Conservation (phyloP, 2,113 vertebrate species). For the Lagopus muta region DNA sequence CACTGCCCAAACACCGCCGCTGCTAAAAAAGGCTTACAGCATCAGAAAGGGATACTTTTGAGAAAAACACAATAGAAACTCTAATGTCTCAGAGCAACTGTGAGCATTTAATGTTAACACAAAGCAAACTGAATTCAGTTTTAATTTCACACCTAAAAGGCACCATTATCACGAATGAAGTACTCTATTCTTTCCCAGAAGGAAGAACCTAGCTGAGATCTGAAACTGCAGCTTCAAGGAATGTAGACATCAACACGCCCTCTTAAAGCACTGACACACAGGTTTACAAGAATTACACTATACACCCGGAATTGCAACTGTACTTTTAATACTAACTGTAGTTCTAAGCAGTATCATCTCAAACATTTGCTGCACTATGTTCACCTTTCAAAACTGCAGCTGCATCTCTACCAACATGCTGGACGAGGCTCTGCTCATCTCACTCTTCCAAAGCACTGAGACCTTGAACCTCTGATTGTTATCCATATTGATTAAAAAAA, state of each 20-base stretch:
- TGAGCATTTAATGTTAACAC: slow-evolving; percentile 19
- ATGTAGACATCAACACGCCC: neutral
- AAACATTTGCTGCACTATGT: neutral
- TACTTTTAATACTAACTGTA: neutral
- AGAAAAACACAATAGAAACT: neutral
- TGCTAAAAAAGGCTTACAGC: neutral
- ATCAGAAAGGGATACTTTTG: slow-evolving; percentile 10
- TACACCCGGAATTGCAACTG: neutral
- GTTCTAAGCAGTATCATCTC: neutral
- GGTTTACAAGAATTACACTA: neutral
- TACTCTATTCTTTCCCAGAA: slow-evolving; percentile 38
- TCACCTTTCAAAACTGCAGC: neutral
- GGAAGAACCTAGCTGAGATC: neutral
- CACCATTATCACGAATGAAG: slow-evolving; percentile 21
- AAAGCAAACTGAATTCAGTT: slow-evolving; percentile 38
- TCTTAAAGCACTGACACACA: neutral
- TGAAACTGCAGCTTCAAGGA: neutral
- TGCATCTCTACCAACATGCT: neutral
- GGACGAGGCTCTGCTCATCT: neutral
- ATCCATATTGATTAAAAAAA: neutral
- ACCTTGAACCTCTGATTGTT: neutral
- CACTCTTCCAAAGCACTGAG: slow-evolving; percentile 2
- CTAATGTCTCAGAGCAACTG: neutral
- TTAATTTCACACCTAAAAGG: slow-evolving; percentile 55
- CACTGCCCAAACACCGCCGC: slow-evolving; percentile 8